Conservation (phyloP, 1,140 invertebrate species). For the Dendrolimus kikuchii region DNA sequence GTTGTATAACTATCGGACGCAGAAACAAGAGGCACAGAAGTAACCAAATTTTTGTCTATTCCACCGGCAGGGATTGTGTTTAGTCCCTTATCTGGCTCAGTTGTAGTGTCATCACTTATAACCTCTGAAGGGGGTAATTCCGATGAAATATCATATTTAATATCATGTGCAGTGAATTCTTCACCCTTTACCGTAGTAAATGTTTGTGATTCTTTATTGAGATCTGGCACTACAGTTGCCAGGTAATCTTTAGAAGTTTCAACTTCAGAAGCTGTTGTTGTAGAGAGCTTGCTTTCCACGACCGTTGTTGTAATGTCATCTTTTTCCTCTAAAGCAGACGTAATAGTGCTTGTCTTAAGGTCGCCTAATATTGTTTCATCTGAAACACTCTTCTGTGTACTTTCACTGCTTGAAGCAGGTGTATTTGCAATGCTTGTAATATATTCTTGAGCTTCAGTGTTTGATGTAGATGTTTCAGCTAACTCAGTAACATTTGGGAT, state of each 20-base stretch:
- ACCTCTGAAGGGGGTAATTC: no score
- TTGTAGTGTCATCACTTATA: conserved; percentile 7
- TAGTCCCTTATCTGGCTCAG: conserved; percentile 27
- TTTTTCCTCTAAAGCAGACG: no score
- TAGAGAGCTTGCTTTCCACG: neutral
- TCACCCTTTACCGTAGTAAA: conserved; percentile 8
- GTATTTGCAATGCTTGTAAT: neutral
- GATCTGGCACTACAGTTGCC: no score
- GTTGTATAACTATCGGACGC: conserved; percentile 3
- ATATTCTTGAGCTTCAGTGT: conserved; percentile 4
- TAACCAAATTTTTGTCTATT: conserved; percentile 13
- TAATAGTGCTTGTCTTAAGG: no score
- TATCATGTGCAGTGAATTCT: conserved; percentile 11
- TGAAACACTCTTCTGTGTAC: no score
- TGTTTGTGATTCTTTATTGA: no score
- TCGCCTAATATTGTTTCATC: no score
- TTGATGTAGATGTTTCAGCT: conserved; percentile 1
- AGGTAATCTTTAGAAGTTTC: neutral
- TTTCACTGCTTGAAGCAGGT: conserved; percentile 1
- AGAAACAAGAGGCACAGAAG: neutral
- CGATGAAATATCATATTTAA: no score
- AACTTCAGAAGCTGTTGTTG: neutral
- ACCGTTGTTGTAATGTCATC: no score
- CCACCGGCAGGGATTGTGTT: conserved; percentile 27
- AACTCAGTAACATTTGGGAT: neutral